A percentile compares a stretch with the other conserved stretches of the same genome.
These are phyloP conservation scores for Castor canadensis DNA, from an alignment of 2,113 vertebrate species.

Conservation along the genomic window DNA sequence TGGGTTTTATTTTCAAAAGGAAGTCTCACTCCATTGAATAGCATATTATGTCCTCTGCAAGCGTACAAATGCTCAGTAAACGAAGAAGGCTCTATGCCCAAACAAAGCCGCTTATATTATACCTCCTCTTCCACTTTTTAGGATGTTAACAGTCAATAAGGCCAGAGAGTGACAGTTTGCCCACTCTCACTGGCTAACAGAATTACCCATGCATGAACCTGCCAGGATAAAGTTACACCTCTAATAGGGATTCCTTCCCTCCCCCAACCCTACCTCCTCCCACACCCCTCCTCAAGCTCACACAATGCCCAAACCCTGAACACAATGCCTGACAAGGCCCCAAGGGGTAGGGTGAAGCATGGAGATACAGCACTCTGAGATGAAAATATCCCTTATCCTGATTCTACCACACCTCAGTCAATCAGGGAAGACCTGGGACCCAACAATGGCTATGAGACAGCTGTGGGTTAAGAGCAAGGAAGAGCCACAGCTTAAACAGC, in stretches of 20 bases:
- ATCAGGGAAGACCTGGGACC: background rate
- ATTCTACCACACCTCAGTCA: background rate
- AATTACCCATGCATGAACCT: background rate
- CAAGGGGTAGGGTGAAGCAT: background rate
- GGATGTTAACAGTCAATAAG: background rate
- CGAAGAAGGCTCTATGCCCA: background rate
- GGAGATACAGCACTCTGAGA: background rate
- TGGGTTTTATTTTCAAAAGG: background rate
- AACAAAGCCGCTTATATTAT: background rate
- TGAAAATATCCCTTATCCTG: background rate
- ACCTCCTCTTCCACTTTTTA: background rate
- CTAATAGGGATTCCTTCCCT: background rate
- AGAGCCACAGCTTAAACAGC: background rate
- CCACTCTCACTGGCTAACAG: background rate
- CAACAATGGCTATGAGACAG: background rate
- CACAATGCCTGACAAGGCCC: background rate
- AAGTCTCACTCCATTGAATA: conserved; percentile 16
- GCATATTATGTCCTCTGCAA: background rate
- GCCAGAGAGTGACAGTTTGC: conserved; percentile 21
- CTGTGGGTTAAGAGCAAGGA: background rate
- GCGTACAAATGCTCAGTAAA: background rate
- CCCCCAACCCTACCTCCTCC: background rate
- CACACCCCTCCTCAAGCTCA: background rate
- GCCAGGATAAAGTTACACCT: background rate
- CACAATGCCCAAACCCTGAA: background rate